phyloP scores from a whole-genome alignment of 2,113 vertebrate species.

The Platysternon megacephalum region DNA sequence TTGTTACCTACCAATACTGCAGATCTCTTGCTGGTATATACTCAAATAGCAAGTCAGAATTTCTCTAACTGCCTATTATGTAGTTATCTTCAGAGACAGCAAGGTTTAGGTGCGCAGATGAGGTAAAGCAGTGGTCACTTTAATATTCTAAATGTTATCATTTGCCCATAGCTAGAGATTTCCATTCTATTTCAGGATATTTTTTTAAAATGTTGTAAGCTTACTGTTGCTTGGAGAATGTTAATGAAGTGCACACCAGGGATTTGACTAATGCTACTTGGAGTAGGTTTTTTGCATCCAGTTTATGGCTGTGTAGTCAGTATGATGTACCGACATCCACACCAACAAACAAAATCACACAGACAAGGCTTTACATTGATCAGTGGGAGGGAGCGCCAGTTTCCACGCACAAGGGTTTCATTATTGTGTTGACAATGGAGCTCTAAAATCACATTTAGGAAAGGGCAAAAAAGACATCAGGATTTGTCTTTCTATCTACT shows the following conservation, averaged over 20 bases:
- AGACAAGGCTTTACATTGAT: slow-evolving; percentile 25
- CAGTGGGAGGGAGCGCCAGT: neutral
- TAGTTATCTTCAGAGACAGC: neutral
- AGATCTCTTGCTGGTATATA: neutral
- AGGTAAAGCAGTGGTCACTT: neutral
- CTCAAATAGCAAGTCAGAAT: neutral
- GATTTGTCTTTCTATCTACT: slow-evolving; percentile 14
- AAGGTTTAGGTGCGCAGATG: neutral
- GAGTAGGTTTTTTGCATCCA: neutral
- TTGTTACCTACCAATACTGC: neutral
- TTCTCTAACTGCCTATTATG: neutral
- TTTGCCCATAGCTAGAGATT: neutral
- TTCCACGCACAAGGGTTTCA: slow-evolving; percentile 40
- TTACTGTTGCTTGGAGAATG: slow-evolving; percentile 40
- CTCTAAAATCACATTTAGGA: slow-evolving; percentile 1
- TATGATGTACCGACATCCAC: slow-evolving; percentile 25
- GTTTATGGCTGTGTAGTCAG: slow-evolving; percentile 31
- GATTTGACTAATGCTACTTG: slow-evolving; percentile 45
- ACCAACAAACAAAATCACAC: slow-evolving; percentile 49
- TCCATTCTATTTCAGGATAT: neutral
- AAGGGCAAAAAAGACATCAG: slow-evolving; percentile 34
- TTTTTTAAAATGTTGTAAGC: neutral
- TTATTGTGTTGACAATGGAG: slow-evolving; percentile 14
- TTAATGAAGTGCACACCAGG: neutral
- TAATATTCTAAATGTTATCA: neutral